These are phyloP conservation scores for Hypomesus transpacificus DNA, from an alignment of 2,113 vertebrate species.

Conservation along the genomic window DNA sequence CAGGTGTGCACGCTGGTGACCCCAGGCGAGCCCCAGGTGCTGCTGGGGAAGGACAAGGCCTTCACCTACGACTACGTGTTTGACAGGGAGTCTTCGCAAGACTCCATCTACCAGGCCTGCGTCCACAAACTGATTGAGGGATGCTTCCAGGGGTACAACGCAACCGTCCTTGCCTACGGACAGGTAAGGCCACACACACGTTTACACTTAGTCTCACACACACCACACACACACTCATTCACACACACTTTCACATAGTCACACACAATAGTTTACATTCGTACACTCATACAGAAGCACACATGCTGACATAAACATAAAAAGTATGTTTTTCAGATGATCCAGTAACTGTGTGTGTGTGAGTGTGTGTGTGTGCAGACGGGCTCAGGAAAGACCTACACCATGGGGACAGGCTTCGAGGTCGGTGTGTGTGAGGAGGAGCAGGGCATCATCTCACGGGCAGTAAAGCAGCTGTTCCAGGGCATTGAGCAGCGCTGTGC, in stretches of 20 bases:
- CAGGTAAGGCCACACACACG: conserved; percentile 72
- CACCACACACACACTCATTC: conserved; percentile 10
- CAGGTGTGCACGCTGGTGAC: conserved; percentile 94
- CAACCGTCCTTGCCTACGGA: conserved; percentile 92
- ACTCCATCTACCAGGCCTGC: conserved; percentile 78
- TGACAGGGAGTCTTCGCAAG: conserved; percentile 86
- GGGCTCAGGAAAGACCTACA: conserved; percentile 92
- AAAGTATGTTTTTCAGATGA: not conserved
- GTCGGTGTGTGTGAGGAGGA: conserved; percentile 73
- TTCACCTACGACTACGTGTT: conserved; percentile 98
- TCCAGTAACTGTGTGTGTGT: not conserved
- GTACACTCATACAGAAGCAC: conserved; percentile 1
- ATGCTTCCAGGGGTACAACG: conserved; percentile 95
- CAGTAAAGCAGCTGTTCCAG: conserved; percentile 87
- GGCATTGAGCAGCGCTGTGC: conserved; percentile 79
- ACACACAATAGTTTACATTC: conserved; percentile 8
- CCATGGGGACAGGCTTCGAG: conserved; percentile 95
- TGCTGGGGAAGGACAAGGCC: conserved; percentile 97
- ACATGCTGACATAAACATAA: not conserved
- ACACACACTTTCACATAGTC: not conserved
- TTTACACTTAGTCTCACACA: not conserved
- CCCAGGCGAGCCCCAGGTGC: conserved; percentile 90
- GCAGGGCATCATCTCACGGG: conserved; percentile 90
- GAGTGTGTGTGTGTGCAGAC: conserved; percentile 70
- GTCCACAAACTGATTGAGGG: conserved; percentile 92